Conservation (phyloP, 2,113 vertebrate species). For the Notarius lentiginosus region DNA sequence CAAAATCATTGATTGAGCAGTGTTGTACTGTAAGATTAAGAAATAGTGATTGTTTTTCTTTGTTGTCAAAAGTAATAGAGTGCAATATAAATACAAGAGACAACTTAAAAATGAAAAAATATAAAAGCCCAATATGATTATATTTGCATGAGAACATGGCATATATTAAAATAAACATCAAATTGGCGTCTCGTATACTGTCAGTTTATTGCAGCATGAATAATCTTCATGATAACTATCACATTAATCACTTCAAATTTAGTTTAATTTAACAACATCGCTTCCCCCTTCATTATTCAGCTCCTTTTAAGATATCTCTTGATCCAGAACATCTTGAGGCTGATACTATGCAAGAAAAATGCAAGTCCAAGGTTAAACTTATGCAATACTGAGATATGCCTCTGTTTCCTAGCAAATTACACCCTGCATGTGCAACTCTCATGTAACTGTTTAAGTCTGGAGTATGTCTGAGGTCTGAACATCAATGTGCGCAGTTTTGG, state of each 20-base stretch:
- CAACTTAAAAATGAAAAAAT: neutral
- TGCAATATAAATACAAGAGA: neutral
- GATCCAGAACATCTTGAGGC: neutral
- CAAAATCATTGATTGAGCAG: neutral
- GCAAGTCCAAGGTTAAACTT: neutral
- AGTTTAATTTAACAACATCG: neutral
- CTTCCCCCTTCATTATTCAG: neutral
- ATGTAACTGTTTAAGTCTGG: neutral
- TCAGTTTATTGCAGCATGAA: neutral
- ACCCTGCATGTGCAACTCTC: neutral
- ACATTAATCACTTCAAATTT: neutral
- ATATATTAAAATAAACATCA: neutral
- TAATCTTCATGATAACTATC: neutral
- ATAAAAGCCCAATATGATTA: neutral
- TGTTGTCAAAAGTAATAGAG: neutral
- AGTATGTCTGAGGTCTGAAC: neutral
- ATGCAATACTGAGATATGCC: neutral
- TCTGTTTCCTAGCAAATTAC: neutral
- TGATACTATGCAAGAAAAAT: neutral
- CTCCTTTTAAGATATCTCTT: neutral
- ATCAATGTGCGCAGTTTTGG: neutral
- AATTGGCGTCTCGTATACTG: neutral
- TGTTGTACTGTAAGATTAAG: neutral
- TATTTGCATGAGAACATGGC: neutral
- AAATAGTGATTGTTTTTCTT: neutral